These are phyloP conservation scores for Phyto melanocephala DNA, from an alignment of 2,888 invertebrate species.

Conservation along the genomic window DNA sequence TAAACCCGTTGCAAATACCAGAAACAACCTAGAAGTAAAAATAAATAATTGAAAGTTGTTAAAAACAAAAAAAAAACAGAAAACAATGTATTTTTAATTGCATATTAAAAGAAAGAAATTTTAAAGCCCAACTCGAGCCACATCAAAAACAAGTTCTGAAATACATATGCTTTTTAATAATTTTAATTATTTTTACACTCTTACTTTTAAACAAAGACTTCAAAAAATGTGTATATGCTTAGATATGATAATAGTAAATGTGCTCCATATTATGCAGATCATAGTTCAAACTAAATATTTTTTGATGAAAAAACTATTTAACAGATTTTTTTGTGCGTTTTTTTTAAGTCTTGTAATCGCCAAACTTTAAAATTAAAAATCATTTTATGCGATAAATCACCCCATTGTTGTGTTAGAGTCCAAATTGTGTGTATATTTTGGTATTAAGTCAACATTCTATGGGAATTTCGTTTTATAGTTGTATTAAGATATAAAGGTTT, in stretches of 20 bases:
- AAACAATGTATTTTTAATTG: constrained; percentile 16
- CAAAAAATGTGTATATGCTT: neutral
- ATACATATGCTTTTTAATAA: constrained; percentile 20
- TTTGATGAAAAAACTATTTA: neutral
- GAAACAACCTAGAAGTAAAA: neutral
- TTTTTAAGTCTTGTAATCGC: neutral
- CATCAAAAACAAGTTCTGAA: constrained; percentile 44
- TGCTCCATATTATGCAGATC: neutral
- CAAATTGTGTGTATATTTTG: neutral
- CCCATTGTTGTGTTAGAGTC: constrained; percentile 1
- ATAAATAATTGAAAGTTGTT: constrained; percentile 61
- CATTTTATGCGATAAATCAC: neutral
- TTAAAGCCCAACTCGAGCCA: neutral
- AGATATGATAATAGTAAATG: neutral
- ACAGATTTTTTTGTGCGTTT: neutral
- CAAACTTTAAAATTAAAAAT: constrained; percentile 1
- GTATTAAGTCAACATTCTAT: constrained; percentile 1
- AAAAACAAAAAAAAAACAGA: constrained; percentile 9
- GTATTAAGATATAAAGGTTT: constrained; percentile 2
- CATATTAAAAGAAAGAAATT: constrained; percentile 25
- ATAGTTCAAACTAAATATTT: neutral
- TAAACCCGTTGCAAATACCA: constrained; percentile 54
- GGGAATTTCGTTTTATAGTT: constrained; percentile 11
- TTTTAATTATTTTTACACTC: neutral
- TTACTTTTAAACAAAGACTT: neutral